Base-by-base conservation (phyloP, 2,888 invertebrate species). In the Parnassius orleans region DNA sequence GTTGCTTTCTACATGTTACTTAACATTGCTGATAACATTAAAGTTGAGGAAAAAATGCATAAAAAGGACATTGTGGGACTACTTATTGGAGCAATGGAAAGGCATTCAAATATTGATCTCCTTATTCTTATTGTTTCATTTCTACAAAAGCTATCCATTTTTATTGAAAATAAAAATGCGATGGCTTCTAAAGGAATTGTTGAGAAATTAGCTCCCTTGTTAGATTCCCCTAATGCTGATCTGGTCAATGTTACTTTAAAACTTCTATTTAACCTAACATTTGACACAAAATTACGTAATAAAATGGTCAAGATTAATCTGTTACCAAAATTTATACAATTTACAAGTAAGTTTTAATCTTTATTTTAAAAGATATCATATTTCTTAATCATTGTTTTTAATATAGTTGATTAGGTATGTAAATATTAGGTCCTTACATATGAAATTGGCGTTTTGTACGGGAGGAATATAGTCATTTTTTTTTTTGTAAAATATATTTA, bases 31-130 rank as follows among this genome's bases (percentile, higher is more conserved):
- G 98, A 98, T 85, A 99, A 98, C 91, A 94, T 97, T 10, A 96
- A 96, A 81, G 96, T 99, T 3, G 99, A 99, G 86, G 96, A 98
- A 86, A 99, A 99, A 92, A 99, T 99, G 97, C 95, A 97, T 42
- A 97, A 97, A 75, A 96, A 98, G 83, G 97, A 96, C 76, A 95
- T 99, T 68, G 96, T 98, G 3, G 95, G 95, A 48, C 94, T 98
- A 87, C 92, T 99, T 48, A 94, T 97, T 54, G 96, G 96, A 76
- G 95, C 97, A 10, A 93, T 99, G 81, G 98, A 98, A 75, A 93
- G 99, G 67, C 96, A 96, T 72, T 87, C 92, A 14, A 98, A 98
- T 83, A 95, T 95, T 67, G 98, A 99, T 84, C 93, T 99, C 42
- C 93, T 98, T 52, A 95, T 97, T 76, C 93, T 99, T 62, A 96